Percentiles rank a stretch among this genome's conserved stretches.
Conservation (phyloP, 2,888 invertebrate species). For the Elmis aenea region DNA sequence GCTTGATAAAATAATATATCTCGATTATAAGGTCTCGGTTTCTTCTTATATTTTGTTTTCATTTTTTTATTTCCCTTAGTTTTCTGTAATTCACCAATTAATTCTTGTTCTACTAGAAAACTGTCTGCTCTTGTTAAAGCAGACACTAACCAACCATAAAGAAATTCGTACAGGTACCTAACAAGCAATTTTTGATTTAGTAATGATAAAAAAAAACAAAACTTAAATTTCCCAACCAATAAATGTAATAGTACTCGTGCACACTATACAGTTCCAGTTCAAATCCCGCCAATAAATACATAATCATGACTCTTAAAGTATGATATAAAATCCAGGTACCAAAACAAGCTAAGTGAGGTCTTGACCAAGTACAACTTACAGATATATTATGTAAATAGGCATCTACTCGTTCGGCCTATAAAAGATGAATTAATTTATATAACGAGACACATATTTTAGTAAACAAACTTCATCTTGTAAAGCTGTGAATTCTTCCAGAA, state of each 20-base stretch:
- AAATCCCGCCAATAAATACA: conserved; percentile 89
- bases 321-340: conserved; percentile 96
- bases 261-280: conserved; percentile 93
- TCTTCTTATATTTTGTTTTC: conserved; percentile 57
- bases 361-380: conserved; percentile 61
- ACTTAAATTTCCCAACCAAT: conserved; percentile 60
- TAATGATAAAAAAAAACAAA: too few relatives aligned
- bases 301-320: conserved; percentile 86
- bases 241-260: conserved; percentile 95
- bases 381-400: conserved; percentile 69
- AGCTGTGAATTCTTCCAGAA: conserved; percentile 85
- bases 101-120: conserved; percentile 65
- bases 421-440: conserved; percentile 5
- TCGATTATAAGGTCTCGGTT: conserved; percentile 66
- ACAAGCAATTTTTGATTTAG: conserved; percentile 22
- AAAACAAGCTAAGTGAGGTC: conserved; percentile 77
- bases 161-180: conserved; percentile 91
- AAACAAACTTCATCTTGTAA: conserved; percentile 81
- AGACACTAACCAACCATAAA: conserved; percentile 91
- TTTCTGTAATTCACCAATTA: conserved; percentile 47
- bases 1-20: conserved; percentile 89
- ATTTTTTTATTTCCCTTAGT: conserved; percentile 57
- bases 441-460: not conserved
- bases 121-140: conserved; percentile 86
- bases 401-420: conserved; percentile 84